Evolutionary conservation across 2,113 vertebrate species (phyloP), one percentile per base, ranked within the genome.

Genomic region (Syrrhaptes paradoxus): DNA sequence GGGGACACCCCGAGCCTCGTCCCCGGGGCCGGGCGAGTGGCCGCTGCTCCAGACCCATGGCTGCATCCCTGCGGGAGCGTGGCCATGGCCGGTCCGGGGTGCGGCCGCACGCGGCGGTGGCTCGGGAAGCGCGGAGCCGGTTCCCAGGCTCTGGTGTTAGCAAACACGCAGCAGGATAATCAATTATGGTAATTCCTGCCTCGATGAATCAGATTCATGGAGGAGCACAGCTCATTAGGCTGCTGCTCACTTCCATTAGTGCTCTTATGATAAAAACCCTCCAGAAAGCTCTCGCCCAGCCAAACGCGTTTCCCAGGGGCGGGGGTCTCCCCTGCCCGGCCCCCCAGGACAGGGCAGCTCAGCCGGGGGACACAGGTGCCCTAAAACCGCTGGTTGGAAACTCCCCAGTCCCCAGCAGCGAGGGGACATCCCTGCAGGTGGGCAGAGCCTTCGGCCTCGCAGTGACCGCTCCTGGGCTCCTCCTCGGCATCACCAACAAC

Each of bases 111-210:
- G 1, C 0, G 9, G 29, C 1, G 19, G 41, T 0, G 2, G 49
- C 75, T 83, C 20, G 1, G 76, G 58, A 41, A 32, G 43, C 8
- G 11, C 1, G 4, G 79, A 52, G 75, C 28, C 2, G 43, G 38
- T 57, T 86, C 95, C 81, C 81, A 77, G 95, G 87, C 94, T 61
- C 94, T 89, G 1, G 32, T 93, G 90, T 96, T 49, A 77, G 95
- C 96, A 97, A 96, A 95, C 95, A 82, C 97, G 10, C 96, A 96
- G 95, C 77, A 61, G 96, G 97, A 93, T 95, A 89, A 98, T 97
- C 98, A 98, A 83, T 98, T 97, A 97, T 95, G 93, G 95, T 97
- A 97, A 97, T 97, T 97, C 95, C 87, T 95, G 94, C 97, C 95
- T 97, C 96, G 49, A 57, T 91, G 95, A 97, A 97, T 97, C 97